Base-by-base conservation (phyloP, 2,888 invertebrate species). In the Spodoptera littoralis region DNA sequence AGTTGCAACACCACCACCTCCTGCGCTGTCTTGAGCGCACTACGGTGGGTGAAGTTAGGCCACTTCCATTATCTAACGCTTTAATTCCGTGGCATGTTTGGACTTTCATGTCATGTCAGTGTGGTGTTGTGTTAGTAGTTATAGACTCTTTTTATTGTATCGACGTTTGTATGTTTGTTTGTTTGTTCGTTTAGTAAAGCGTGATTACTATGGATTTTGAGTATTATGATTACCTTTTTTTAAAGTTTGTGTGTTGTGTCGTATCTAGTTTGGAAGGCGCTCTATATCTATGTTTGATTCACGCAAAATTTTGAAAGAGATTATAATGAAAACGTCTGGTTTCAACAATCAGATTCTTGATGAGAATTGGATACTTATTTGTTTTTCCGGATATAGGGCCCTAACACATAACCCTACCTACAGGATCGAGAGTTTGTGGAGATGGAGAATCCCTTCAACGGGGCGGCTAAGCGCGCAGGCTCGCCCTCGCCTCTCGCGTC, bases 1-100 rank as follows among this genome's bases (percentile, higher is more conserved):
- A 99, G 91, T 95, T 99, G 92, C 99, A 99, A 93, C 99, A 99
- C 93, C 99, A 99, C 92, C 99, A 99, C 93, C 96, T 99, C 66
- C 96, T 99, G 68, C 96, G 99, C 81, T 99, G 99, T 93, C 96
- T 99, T 84, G 99, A 99, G 93, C 98, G 99, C 91, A 99, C 99
- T 65, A 99, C 99, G 95, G 99, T 94, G 73, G 82, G 88, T 76
- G 60, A 66, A 48, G 56, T 75, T 75, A 75, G 75, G 50, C 30
- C 4, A 41, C 46, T 49, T 49, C 60, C 24, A 24, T 4, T 45
- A 44, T 36, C 47, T 30, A 22, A 70, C 5, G 76, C 71, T 76
- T 71, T 53, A 47, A 65, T 76, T 2, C 42, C 43, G 76, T 65
- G 73, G 69, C 69, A 70, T 70, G 69, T 75, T 75, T 70, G 75